phyloP scores from a whole-genome alignment of 2,113 vertebrate species.

The Tylochromis polylepis region DNA sequence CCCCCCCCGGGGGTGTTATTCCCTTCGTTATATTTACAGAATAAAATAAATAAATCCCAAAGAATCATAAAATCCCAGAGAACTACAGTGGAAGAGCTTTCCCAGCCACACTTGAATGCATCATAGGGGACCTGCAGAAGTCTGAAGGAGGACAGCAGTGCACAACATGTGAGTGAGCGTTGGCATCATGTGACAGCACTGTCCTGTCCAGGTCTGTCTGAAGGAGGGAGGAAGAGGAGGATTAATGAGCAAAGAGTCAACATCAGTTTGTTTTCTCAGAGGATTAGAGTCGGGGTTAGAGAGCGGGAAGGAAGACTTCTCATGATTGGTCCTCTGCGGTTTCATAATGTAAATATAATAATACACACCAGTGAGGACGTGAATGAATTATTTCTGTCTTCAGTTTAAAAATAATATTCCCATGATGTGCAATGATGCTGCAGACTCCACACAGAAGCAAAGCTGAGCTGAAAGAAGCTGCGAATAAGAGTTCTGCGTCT shows the following conservation, averaged over 20 bases:
- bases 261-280: neutral
- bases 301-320: rapidly evolving
- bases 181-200: neutral
- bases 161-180: neutral
- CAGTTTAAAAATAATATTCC: rapidly evolving
- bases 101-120: neutral
- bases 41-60: rapidly evolving
- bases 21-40: neutral
- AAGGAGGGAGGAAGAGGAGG: neutral
- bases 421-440: neutral
- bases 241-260: neutral
- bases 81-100: neutral
- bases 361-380: neutral
- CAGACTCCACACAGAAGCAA: neutral
- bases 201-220: neutral
- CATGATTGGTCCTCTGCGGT: neutral
- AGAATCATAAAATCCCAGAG: rapidly evolving
- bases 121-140: neutral
- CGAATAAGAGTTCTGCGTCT: rapidly evolving
- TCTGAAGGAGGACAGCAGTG: neutral
- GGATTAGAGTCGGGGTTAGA: neutral
- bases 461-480: neutral
- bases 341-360: neutral
- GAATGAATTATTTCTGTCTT: neutral
- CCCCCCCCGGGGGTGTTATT: neutral